Evolutionary conservation across 23 tunicate species (phyloP).

Genomic region (Halocynthia aurantium): DNA sequence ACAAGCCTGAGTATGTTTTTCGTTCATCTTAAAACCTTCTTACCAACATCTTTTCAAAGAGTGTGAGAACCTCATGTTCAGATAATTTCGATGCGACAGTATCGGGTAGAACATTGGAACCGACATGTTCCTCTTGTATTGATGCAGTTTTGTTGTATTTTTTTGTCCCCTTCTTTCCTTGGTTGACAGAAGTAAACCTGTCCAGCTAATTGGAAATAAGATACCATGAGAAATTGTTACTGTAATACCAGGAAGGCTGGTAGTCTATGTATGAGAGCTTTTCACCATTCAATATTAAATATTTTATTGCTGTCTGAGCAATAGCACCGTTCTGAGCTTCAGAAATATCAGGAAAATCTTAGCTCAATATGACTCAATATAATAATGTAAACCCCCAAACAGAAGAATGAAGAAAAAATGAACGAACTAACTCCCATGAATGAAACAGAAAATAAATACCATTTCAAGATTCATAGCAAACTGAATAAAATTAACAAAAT

Average conservation of each 20-base stretch:
- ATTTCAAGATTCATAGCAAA: too few species aligned
- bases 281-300: neutral
- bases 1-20: too few species aligned
- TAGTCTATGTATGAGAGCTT: too few species aligned
- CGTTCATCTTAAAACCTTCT: neutral
- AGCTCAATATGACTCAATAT: too few species aligned
- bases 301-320: neutral
- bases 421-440: too few species aligned
- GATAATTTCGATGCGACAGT: conserved; percentile 71
- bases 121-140: conserved; percentile 25
- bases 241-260: neutral
- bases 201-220: conserved; percentile 29
- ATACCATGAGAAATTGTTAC: neutral
- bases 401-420: too few species aligned
- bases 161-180: conserved; percentile 27
- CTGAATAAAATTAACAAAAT: too few species aligned
- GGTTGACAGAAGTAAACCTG: conserved; percentile 48
- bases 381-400: too few species aligned
- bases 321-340: neutral
- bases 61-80: conserved; percentile 61
- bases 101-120: conserved; percentile 23
- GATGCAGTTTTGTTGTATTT: conserved; percentile 17
- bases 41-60: conserved; percentile 91
- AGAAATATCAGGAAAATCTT: neutral
- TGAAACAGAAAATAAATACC: too few species aligned